Evolutionary conservation across 2,797 vertebrate genomes (phyloP).

Genomic region (Acanthopagrus latus): DNA sequence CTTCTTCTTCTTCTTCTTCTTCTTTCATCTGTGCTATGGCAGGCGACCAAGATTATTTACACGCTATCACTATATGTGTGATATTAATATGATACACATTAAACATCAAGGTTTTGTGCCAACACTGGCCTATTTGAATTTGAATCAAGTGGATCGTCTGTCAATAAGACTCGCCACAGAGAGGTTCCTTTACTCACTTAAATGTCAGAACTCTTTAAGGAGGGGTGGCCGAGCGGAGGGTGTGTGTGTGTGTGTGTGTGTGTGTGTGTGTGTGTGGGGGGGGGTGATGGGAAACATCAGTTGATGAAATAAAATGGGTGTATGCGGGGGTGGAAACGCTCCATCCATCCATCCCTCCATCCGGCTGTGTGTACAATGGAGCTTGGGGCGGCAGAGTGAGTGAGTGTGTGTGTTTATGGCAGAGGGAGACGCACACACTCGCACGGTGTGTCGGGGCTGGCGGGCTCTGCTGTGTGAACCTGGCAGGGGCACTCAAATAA

Average conservation of each 20-base stretch:
- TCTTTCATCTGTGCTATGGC: too few relatives aligned
- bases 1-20: too few relatives aligned
- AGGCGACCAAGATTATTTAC: too few relatives aligned
- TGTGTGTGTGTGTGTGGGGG: constrained; percentile 44
- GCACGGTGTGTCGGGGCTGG: constrained; percentile 32
- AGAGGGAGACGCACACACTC: constrained; percentile 5
- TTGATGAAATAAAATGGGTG: constrained; percentile 48
- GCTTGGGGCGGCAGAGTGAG: constrained; percentile 21
- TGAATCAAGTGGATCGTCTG: background rate
- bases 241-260: constrained; percentile 49
- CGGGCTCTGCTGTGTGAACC: constrained; percentile 60
- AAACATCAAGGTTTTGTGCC: too few relatives aligned
- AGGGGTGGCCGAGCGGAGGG: constrained; percentile 18
- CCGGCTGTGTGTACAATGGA: constrained; percentile 47
- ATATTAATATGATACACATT: too few relatives aligned
- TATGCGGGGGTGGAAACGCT: constrained; percentile 44
- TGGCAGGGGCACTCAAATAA: constrained; percentile 58
- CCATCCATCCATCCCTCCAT: constrained; percentile 51
- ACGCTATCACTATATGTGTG: too few relatives aligned
- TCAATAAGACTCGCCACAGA: background rate
- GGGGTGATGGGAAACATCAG: constrained; percentile 45
- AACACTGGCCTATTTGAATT: background rate
- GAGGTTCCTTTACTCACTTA: background rate
- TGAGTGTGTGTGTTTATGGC: constrained; percentile 44
- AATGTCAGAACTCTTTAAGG: constrained; percentile 13